Conservation (phyloP, 1,140 invertebrate genomes). For the Pectinophora gossypiella region DNA sequence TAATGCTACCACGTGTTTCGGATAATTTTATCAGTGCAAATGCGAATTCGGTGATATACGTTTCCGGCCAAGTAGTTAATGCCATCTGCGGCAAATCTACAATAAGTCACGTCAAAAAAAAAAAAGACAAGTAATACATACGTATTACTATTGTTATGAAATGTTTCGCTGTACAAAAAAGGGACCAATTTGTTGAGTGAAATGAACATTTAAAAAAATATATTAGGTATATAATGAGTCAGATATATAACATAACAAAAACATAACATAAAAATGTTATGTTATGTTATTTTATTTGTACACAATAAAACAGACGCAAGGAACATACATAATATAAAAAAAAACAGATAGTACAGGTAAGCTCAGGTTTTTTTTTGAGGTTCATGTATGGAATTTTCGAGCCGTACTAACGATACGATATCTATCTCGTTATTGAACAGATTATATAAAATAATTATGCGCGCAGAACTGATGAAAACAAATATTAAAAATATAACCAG, state of each 20-base stretch:
- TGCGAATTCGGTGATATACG: neutral
- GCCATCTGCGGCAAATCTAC: neutral
- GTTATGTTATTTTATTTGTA: no score
- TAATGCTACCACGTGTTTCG: neutral
- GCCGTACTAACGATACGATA: neutral
- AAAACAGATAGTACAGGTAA: no score
- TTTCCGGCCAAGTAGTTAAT: neutral
- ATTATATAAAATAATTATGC: neutral
- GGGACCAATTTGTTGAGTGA: no score
- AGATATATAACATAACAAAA: no score
- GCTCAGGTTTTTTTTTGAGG: neutral
- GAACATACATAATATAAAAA: no score
- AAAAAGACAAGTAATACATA: neutral
- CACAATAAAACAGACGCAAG: no score
- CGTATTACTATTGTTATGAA: neutral
- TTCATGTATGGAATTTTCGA: neutral
- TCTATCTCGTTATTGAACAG: neutral
- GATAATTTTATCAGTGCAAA: neutral
- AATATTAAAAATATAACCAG: no score
- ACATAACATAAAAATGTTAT: no score
- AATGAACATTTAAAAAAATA: no score
- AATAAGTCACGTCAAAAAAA: neutral
- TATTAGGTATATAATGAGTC: no score
- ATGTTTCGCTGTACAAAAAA: neutral
- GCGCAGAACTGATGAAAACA: no score